A percentile compares a stretch with the other conserved stretches of the same genome.
Evolutionary conservation across 2,888 invertebrate species (phyloP).

Genomic region (Myopa testacea): DNA sequence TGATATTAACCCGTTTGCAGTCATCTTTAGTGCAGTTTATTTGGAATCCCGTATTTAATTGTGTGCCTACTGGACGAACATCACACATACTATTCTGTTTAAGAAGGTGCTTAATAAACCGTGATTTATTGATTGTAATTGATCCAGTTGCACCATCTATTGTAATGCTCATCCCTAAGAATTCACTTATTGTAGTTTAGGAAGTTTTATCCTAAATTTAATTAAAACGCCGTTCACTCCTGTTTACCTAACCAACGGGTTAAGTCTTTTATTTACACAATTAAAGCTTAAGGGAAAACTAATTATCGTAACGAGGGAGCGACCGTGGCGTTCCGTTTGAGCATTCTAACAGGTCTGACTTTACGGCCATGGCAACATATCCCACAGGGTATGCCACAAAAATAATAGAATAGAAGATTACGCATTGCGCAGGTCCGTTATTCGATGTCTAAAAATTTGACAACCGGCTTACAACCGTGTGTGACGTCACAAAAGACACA

Average conservation of each 20-base stretch:
- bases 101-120: constrained; percentile 30
- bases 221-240: neutral
- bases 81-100: constrained; percentile 39
- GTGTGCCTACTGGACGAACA: constrained; percentile 37
- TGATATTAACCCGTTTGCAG: constrained; percentile 34
- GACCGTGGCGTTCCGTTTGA: constrained; percentile 40
- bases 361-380: no score
- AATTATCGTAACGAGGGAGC: constrained; percentile 17
- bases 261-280: no score
- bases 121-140: constrained; percentile 18
- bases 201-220: neutral
- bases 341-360: constrained; percentile 37
- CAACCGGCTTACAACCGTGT: no score
- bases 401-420: no score
- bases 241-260: no score
- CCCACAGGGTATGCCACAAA: no score
- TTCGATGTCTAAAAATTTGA: no score
- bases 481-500: no score
- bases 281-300: no score
- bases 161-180: neutral
- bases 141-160: neutral
- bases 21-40: constrained; percentile 25
- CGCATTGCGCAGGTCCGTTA: no score
- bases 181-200: neutral
- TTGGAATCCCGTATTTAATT: constrained; percentile 39